These are phyloP conservation scores for Stegostoma tigrinum DNA, from an alignment of 2,113 vertebrate genomes.

Conservation along the genomic window DNA sequence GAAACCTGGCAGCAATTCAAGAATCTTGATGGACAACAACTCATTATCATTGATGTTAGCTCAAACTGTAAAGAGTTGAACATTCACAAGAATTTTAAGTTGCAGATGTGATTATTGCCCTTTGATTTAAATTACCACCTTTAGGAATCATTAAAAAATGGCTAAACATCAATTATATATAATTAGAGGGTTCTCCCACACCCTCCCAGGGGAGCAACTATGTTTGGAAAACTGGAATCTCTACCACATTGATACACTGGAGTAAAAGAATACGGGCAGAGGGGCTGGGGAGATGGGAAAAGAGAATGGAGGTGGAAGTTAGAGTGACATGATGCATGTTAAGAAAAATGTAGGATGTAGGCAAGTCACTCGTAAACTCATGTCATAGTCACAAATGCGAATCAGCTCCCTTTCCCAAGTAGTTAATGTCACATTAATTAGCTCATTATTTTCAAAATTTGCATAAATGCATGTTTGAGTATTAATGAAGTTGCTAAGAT, in stretches of 20 bases:
- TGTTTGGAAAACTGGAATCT: not conserved
- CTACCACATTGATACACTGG: not conserved
- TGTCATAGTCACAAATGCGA: not conserved
- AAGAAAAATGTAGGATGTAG: not conserved
- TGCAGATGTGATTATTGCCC: not conserved
- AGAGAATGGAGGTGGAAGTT: not conserved
- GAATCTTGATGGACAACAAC: not conserved
- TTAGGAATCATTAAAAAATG: not conserved
- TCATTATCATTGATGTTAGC: too few species aligned
- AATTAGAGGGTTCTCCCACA: not conserved
- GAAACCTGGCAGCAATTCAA: not conserved
- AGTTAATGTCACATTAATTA: not conserved
- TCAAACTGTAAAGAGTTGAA: not conserved
- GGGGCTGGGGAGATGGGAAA: not conserved
- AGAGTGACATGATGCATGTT: not conserved
- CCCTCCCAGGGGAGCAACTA: not conserved
- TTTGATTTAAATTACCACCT: not conserved
- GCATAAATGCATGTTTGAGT: not conserved
- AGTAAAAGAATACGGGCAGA: not conserved
- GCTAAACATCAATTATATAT: not conserved
- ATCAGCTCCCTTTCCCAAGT: not conserved
- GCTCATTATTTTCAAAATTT: not conserved
- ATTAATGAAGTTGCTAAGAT: not conserved
- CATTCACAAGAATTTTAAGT: not conserved
- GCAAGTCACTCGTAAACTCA: not conserved